Conservation (phyloP, 2,888 invertebrate genomes). For the Abrostola tripartita region DNA sequence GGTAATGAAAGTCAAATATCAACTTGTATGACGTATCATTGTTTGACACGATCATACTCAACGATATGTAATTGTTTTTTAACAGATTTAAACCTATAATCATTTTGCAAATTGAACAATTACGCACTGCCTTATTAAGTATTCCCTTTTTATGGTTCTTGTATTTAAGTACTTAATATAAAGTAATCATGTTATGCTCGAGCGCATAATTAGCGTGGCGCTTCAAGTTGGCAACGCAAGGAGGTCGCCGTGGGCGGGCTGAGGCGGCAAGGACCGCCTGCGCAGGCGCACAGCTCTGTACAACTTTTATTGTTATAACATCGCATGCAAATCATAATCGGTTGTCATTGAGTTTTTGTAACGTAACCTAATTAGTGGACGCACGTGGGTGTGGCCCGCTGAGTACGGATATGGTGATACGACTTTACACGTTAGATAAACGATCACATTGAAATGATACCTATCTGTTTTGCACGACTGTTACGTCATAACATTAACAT, state of each 20-base stretch:
- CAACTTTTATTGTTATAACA: slow-evolving; percentile 66
- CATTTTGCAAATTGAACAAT: slow-evolving; percentile 27
- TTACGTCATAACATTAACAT: slow-evolving; percentile 18
- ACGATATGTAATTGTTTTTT: slow-evolving; percentile 26
- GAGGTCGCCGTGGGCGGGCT: slow-evolving; percentile 59
- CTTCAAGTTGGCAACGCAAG: slow-evolving; percentile 40
- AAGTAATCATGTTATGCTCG: slow-evolving; percentile 48
- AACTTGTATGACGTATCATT: slow-evolving; percentile 10
- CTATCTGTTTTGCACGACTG: slow-evolving; percentile 23
- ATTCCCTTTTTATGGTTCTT: slow-evolving; percentile 30
- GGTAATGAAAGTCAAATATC: slow-evolving; percentile 26
- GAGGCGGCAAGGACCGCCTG: slow-evolving; percentile 62
- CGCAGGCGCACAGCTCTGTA: slow-evolving; percentile 41
- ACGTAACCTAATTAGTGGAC: slow-evolving; percentile 62
- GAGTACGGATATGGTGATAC: slow-evolving; percentile 47
- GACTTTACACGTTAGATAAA: slow-evolving; percentile 30
- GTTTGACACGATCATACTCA: slow-evolving; percentile 3
- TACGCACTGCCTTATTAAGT: slow-evolving; percentile 42
- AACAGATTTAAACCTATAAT: slow-evolving; percentile 34
- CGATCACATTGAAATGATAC: slow-evolving; percentile 28
- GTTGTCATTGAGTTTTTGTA: slow-evolving; percentile 78
- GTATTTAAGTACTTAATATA: slow-evolving; percentile 45
- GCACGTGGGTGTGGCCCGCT: slow-evolving; percentile 65
- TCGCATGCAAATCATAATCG: slow-evolving; percentile 75
- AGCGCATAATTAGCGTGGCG: slow-evolving; percentile 51